Percentiles rank a stretch among this genome's conserved stretches.
These are phyloP conservation scores for Acronicta aceris DNA, from an alignment of 2,888 invertebrate species.

Conservation along the genomic window DNA sequence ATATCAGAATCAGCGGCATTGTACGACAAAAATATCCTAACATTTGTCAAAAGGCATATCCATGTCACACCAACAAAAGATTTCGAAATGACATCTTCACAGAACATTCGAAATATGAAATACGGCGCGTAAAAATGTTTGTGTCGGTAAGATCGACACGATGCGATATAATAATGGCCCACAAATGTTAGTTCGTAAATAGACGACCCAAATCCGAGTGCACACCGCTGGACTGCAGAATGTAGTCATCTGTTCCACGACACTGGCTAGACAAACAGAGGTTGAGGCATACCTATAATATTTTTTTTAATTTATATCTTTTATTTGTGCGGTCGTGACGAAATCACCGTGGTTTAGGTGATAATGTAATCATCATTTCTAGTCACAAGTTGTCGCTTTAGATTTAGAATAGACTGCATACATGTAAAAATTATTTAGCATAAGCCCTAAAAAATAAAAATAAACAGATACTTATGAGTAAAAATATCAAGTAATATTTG, in stretches of 20 bases:
- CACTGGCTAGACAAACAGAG: constrained; percentile 28
- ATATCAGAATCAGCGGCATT: not conserved
- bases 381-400: no score
- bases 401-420: no score
- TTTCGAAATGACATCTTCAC: constrained; percentile 23
- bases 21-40: constrained; percentile 5
- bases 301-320: no score
- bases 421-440: no score
- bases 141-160: constrained; percentile 46
- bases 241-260: constrained; percentile 45
- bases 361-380: no score
- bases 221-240: constrained; percentile 57
- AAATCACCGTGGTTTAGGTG: no score
- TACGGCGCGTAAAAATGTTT: constrained; percentile 12
- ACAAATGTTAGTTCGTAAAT: constrained; percentile 59
- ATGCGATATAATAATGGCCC: constrained; percentile 49
- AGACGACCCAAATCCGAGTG: constrained; percentile 56
- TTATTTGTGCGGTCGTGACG: no score
- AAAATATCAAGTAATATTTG: no score
- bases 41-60: constrained; percentile 11
- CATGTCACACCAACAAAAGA: constrained; percentile 7
- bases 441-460: no score
- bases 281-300: no score
- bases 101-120: constrained; percentile 41
- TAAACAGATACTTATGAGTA: no score